Evolutionary conservation across 35 echinoderm and acorn worm genomes (phyloP), one percentile per base, ranked within the genome.

Genomic region (Hemicentrotus pulcherrimus): DNA sequence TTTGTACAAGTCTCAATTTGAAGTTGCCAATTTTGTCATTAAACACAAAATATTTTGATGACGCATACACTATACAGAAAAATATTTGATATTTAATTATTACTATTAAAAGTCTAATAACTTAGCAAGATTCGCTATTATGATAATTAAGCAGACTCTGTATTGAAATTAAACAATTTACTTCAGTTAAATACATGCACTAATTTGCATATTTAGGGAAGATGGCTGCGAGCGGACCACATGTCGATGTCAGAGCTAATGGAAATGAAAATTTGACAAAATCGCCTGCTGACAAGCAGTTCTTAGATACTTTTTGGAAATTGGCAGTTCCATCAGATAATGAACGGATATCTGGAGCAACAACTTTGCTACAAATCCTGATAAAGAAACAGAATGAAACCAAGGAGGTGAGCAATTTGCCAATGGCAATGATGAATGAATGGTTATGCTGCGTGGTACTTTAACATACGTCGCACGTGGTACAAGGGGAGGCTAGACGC

Each of bases 221-320:
- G 18, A 94, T 78, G 65, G 65, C 65, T 78, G 28, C 65, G 22
- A 78, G 24, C 22, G n/a, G 19, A 78, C 65, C 19, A 7, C 65
- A 78, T 78, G 65, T 78, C 65, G 3, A 78, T 28, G 19, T n/a
- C 28, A n/a, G 65, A 22, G 65, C 7, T 78, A 89, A 86, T 41
- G n/a, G 41, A 15, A 31, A 46, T 30, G 47, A 47, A 94, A 96
- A 91, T 13, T 92, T 31, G 28, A 12, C 59, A 41, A 70, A 93
- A 78, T 32, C 32, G 16, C 33, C 55, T 28, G 65, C 94, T 35
- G 97, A 98, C 55, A 96, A 96, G 19, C 60, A 96, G 32, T 94
- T 99, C 47, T 48, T 99, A 85, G 94, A 96, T 47, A 99, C 96
- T 48, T 99, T 99, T 94, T 99, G 98, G 98, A 55, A 89, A 91